phyloP scores from a whole-genome alignment of 2,888 invertebrate genomes.

The Pseudanteris insignis region DNA sequence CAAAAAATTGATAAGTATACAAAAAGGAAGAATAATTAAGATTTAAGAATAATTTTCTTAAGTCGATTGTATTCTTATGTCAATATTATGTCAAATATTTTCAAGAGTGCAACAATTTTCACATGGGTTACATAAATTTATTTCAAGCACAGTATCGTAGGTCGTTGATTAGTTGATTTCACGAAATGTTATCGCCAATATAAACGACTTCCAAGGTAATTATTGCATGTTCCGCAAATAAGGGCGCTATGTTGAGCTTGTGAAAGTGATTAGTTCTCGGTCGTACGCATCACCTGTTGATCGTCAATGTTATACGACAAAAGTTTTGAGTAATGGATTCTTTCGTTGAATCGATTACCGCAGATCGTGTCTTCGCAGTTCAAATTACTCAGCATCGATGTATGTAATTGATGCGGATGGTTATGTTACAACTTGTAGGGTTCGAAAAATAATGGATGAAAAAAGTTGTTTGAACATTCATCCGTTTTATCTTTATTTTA shows the following conservation, averaged over 20 bases:
- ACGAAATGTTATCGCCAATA: no score
- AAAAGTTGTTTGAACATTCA: no score
- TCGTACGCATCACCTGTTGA: slow-evolving; percentile 38
- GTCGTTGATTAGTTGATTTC: no score
- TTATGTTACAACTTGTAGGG: slow-evolving; percentile 24
- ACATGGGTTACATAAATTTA: no score
- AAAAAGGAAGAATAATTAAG: no score
- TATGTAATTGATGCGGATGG: slow-evolving; percentile 31
- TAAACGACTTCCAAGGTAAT: neutral
- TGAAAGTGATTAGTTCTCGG: slow-evolving; percentile 10
- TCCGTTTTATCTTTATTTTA: no score
- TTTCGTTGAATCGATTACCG: slow-evolving; percentile 32
- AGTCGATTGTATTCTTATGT: no score
- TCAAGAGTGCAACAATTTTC: no score
- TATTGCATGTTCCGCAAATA: neutral
- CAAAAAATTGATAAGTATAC: no score
- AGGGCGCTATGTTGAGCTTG: neutral
- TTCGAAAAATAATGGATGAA: slow-evolving; percentile 30
- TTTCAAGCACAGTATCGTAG: no score
- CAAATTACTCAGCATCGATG: slow-evolving; percentile 29
- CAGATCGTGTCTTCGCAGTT: slow-evolving; percentile 19
- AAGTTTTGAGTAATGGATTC: slow-evolving; percentile 41
- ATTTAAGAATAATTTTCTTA: no score
- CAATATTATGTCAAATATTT: no score
- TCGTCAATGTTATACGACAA: slow-evolving; percentile 29